Base-by-base conservation (phyloP, 1,140 invertebrate genomes). In the Sycophaga agraensis region DNA sequence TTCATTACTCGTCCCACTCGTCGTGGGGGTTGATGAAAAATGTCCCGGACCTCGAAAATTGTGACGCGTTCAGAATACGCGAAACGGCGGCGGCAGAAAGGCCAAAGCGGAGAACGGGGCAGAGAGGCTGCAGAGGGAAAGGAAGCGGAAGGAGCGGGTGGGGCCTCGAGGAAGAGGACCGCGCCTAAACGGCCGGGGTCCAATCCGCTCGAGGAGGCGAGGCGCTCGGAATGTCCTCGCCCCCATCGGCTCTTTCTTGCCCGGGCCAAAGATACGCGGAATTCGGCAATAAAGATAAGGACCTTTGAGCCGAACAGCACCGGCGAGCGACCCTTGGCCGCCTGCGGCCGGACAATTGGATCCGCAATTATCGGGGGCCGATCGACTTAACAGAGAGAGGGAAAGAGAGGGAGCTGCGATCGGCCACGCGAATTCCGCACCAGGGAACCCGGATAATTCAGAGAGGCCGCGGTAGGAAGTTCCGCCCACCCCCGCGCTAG, bases 211-310 rank as follows among this genome's bases (percentile, higher is more conserved):
- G 59, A 50, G 65, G 67, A 69, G 65, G 66, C 60, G 65, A 63
- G 65, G 66, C 65, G 65, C 65, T 68, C 63, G 55, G 12, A 19
- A 2, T 9, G 0, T 2, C 26, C 22, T 11, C 4, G 0, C 24
- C 7, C n/a, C n/a, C 26, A 68, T 68, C 64, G 70, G 68, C 73
- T 71, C 71, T 68, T 72, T 67, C 70, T 70, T 68, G 68, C 69
- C 66, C 66, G 63, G 63, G 62, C 60, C 60, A 55, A 72, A 69
- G 66, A 65, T 72, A 70, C 68, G 60, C 54, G 68, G 69, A 70
- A 75, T 73, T 69, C 55, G 59, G 63, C 71, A 73, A 73, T 74
- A 75, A 73, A 74, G 71, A 73, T 74, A 73, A 73, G 65, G 71
- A 73, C 65, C 68, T 67, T 73, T 68, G 66, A 73, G 64, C 60